Conservation (phyloP, 2,113 vertebrate genomes). For the Notothenia coriiceps region DNA sequence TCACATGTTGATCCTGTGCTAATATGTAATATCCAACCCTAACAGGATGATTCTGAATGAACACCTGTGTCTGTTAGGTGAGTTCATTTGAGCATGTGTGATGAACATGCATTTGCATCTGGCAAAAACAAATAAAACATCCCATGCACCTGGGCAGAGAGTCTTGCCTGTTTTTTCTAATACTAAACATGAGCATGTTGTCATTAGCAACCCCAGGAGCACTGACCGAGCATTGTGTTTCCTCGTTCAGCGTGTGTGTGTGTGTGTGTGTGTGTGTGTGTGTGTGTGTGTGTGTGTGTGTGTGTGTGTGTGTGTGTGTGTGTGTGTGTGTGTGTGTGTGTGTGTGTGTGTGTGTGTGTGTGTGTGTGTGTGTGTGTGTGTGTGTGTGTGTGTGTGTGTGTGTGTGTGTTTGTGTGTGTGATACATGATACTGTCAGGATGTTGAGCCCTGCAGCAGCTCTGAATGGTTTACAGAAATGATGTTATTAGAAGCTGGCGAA, state of each 20-base stretch:
- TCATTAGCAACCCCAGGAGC: constrained; percentile 41
- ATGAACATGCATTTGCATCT: neutral
- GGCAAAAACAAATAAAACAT: neutral
- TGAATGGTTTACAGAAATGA: constrained; percentile 10
- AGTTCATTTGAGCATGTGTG: neutral
- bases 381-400: constrained; percentile 20
- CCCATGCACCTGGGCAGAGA: constrained; percentile 37
- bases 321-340: neutral
- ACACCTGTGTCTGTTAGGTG: constrained; percentile 21
- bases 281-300: neutral
- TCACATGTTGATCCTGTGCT: neutral
- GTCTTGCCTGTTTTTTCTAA: constrained; percentile 36
- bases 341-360: constrained; percentile 7
- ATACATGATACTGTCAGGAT: constrained; percentile 14
- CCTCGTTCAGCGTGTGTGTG: neutral
- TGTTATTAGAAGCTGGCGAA: neutral
- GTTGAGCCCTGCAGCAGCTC: neutral
- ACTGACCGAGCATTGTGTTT: constrained; percentile 21
- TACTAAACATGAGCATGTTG: constrained; percentile 50
- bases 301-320: neutral
- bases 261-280: constrained; percentile 17
- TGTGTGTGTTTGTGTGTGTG: neutral
- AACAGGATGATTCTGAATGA: neutral
- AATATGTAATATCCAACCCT: neutral
- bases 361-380: constrained; percentile 2